Conservation (phyloP, 2,888 invertebrate genomes). For the Dynastes hyllus region DNA sequence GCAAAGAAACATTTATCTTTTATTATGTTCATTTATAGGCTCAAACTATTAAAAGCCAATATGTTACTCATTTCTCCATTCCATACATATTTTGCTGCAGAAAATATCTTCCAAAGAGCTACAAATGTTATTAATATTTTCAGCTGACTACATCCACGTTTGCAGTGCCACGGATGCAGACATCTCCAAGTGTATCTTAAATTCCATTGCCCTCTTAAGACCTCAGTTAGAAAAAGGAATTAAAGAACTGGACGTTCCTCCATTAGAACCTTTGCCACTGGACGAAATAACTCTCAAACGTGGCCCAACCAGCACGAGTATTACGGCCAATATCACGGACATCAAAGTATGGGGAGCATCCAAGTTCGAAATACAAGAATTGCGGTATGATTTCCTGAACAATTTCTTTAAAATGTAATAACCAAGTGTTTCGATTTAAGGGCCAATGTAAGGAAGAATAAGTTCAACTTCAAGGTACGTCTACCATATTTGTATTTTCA, state of each 20-base stretch:
- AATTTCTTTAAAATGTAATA: background rate
- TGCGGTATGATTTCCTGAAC: slow-evolving; percentile 71
- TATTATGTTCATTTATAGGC: too few species aligned
- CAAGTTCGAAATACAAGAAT: slow-evolving; percentile 75
- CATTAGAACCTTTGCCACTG: slow-evolving; percentile 78
- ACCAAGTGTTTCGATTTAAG: slow-evolving; percentile 65
- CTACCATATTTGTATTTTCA: slow-evolving; percentile 76
- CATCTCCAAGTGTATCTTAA: slow-evolving; percentile 71
- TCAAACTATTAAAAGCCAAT: too few species aligned
- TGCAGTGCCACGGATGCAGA: slow-evolving; percentile 73
- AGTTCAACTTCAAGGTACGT: slow-evolving; percentile 77
- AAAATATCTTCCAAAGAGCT: too few species aligned
- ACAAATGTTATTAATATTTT: background rate
- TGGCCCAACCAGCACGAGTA: slow-evolving; percentile 71
- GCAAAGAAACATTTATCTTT: too few species aligned
- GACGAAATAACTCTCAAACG: slow-evolving; percentile 77
- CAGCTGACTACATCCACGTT: slow-evolving; percentile 75
- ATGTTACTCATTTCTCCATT: too few species aligned
- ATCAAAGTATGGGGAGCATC: slow-evolving; percentile 77
- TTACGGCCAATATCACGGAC: slow-evolving; percentile 77
- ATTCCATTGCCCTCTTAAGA: slow-evolving; percentile 71
- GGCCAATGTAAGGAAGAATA: slow-evolving; percentile 76
- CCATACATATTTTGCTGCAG: too few species aligned
- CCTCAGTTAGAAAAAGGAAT: slow-evolving; percentile 76
- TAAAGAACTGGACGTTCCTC: slow-evolving; percentile 80